Evolutionary conservation across 2,888 invertebrate species (phyloP).

Genomic region (Temnothorax rugatulus): DNA sequence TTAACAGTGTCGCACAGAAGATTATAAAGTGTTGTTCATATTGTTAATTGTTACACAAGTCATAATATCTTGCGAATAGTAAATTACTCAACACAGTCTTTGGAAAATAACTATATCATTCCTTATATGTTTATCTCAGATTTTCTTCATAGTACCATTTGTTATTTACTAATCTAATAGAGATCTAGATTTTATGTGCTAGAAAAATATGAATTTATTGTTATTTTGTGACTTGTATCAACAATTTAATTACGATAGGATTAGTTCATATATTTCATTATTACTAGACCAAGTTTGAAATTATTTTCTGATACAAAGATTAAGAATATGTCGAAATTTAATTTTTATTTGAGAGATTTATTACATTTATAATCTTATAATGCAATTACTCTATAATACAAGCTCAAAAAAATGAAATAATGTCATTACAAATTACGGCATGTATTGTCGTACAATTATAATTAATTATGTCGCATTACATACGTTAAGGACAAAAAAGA

Average conservation of each 20-base stretch:
- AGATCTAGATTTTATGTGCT: neutral
- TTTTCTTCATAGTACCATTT: constrained; percentile 34
- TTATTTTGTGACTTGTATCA: constrained; percentile 47
- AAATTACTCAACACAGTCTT: constrained; percentile 17
- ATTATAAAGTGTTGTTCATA: constrained; percentile 28
- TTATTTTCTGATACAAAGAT: constrained; percentile 30
- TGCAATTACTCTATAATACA: neutral
- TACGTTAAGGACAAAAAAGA: neutral
- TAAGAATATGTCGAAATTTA: neutral
- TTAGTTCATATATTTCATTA: constrained; percentile 33
- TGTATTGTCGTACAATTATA: neutral
- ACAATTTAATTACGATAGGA: constrained; percentile 30
- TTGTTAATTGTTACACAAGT: constrained; percentile 24
- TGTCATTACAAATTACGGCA: constrained; percentile 16
- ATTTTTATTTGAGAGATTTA: constrained; percentile 14
- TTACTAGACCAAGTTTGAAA: constrained; percentile 46
- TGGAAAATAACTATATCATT: constrained; percentile 33
- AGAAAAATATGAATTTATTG: constrained; percentile 19
- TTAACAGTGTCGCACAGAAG: constrained; percentile 15
- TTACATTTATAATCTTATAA: constrained; percentile 33
- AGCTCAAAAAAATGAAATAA: constrained; percentile 20
- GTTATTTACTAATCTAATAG: constrained; percentile 12
- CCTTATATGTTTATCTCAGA: constrained; percentile 16
- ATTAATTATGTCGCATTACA: neutral
- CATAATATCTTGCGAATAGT: constrained; percentile 15